These are phyloP conservation scores for Thalassaphorura encarpata DNA, from an alignment of 1,140 invertebrate genomes.

Conservation along the genomic window DNA sequence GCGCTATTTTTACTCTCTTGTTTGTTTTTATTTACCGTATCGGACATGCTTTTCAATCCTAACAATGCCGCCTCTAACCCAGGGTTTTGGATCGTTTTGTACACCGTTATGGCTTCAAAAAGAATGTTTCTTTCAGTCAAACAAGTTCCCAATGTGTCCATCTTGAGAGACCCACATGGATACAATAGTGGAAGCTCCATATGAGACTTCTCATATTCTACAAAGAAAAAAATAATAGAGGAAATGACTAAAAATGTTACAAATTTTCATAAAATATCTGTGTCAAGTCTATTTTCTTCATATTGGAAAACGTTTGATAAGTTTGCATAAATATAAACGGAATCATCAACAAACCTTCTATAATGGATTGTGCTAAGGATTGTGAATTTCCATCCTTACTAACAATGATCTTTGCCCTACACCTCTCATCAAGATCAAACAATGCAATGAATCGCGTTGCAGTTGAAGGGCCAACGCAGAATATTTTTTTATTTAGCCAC, in stretches of 20 bases:
- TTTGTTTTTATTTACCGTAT: not conserved
- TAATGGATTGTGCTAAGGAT: slow-evolving; percentile 4
- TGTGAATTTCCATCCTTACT: slow-evolving; percentile 12
- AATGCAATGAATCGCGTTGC: not conserved
- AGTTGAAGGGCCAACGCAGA: slow-evolving; percentile 19
- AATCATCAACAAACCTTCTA: slow-evolving; percentile 1
- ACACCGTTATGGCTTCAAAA: not conserved
- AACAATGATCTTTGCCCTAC: not conserved
- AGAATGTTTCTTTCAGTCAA: not conserved
- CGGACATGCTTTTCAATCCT: not conserved
- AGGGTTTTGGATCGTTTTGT: slow-evolving; percentile 16
- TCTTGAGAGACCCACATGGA: slow-evolving; percentile 17
- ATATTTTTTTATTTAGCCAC: slow-evolving; percentile 10
- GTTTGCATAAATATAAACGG: too few relatives aligned
- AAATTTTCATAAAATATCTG: not conserved
- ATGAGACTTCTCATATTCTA: not conserved
- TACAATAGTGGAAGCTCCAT: slow-evolving; percentile 9
- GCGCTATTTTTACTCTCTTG: too few relatives aligned
- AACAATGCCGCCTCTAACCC: not conserved
- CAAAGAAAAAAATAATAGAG: not conserved
- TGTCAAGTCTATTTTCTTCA: too few relatives aligned
- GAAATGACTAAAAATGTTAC: not conserved
- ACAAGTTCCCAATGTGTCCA: slow-evolving; percentile 4
- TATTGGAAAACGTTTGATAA: too few relatives aligned
- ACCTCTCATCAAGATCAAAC: too few relatives aligned